These are phyloP conservation scores for Peromyscus aztecus DNA, from an alignment of 2,797 vertebrate species.

Conservation along the genomic window DNA sequence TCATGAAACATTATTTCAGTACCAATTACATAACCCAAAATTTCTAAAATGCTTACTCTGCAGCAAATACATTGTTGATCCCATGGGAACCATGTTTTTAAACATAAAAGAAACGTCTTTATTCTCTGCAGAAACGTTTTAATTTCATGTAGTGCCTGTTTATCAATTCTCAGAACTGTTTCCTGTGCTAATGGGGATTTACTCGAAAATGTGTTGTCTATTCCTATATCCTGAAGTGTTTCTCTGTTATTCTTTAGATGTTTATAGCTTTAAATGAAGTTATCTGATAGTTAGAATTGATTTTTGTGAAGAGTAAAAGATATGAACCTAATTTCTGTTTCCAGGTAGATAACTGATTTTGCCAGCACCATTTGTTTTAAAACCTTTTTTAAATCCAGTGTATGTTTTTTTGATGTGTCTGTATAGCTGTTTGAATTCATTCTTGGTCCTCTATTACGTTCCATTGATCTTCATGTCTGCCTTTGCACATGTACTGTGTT, in stretches of 20 bases:
- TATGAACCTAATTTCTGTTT: background rate
- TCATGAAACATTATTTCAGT: background rate
- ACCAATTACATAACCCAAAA: background rate
- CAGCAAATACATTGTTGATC: background rate
- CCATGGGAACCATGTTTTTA: background rate
- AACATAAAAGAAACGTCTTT: background rate
- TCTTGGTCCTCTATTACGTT: background rate
- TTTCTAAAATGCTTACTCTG: background rate
- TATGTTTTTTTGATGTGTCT: background rate
- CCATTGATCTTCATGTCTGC: background rate
- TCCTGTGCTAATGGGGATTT: background rate
- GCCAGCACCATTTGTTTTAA: background rate
- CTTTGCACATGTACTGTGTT: background rate
- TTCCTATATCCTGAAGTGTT: background rate
- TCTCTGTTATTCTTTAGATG: background rate
- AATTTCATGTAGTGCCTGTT: background rate
- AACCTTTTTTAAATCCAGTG: too few relatives aligned
- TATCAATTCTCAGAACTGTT: background rate
- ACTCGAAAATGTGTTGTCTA: background rate
- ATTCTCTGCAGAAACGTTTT: background rate
- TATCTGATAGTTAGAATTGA: background rate
- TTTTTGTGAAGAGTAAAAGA: background rate
- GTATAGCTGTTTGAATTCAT: background rate
- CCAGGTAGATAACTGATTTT: background rate
- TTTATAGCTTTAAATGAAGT: background rate